These are phyloP conservation scores for Plagodis pulveraria DNA, from an alignment of 2,888 invertebrate species.

Conservation along the genomic window DNA sequence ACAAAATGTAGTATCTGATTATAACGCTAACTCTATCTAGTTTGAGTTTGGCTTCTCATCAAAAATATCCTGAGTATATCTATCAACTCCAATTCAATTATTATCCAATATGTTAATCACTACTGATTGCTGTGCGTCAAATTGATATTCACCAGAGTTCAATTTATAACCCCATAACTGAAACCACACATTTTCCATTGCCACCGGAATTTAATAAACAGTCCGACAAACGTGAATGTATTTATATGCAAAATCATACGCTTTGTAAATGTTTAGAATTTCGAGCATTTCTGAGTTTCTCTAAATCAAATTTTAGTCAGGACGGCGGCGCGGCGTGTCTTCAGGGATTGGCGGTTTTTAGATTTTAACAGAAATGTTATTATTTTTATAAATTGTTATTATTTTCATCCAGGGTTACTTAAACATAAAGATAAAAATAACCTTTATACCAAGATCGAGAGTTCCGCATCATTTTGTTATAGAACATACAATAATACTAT, in stretches of 20 bases:
- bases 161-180: constrained; percentile 3
- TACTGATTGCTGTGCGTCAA: constrained; percentile 14
- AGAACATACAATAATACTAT: too few relatives aligned
- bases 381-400: too few relatives aligned
- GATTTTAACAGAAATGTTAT: too few relatives aligned
- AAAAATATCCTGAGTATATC: not conserved
- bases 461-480: too few relatives aligned
- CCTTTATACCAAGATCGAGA: too few relatives aligned
- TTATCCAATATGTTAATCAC: constrained; percentile 8
- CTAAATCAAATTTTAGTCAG: not conserved
- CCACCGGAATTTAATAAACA: constrained; percentile 16
- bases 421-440: too few relatives aligned
- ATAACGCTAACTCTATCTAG: too few relatives aligned
- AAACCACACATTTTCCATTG: constrained; percentile 13
- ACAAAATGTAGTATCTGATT: too few relatives aligned
- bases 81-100: not conserved
- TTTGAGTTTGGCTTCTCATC: too few relatives aligned
- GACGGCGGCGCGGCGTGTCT: not conserved
- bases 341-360: too few relatives aligned
- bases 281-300: not conserved
- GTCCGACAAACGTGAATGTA: constrained; percentile 20
- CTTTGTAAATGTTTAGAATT: not conserved
- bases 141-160: constrained; percentile 2
- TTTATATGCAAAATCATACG: constrained; percentile 30
- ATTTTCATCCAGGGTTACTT: too few relatives aligned